Evolutionary conservation across 2,797 vertebrate species (phyloP).

Genomic region (Takifugu ocellatus): DNA sequence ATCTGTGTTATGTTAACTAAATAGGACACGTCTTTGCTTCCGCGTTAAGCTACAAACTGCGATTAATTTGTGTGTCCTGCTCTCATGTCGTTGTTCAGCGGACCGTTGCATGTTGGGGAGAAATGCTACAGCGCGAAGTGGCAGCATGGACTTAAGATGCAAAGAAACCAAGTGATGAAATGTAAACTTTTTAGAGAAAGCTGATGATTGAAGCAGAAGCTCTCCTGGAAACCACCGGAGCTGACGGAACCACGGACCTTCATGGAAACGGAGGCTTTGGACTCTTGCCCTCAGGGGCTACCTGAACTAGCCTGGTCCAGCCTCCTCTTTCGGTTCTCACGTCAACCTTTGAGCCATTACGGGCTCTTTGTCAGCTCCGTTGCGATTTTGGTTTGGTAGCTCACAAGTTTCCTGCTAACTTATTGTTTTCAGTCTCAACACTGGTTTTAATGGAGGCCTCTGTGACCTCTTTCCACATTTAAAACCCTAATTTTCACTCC

Average conservation of each 20-base stretch:
- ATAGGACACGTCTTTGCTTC: not conserved
- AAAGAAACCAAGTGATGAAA: slow-evolving; percentile 64
- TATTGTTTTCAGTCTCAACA: slow-evolving; percentile 82
- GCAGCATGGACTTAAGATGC: slow-evolving; percentile 69
- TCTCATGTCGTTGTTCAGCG: slow-evolving; percentile 43
- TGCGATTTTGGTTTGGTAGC: slow-evolving; percentile 59
- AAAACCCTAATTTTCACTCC: slow-evolving; percentile 47
- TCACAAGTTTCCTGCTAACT: slow-evolving; percentile 74
- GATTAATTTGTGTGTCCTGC: slow-evolving; percentile 11
- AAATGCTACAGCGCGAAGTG: slow-evolving; percentile 56
- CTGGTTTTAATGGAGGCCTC: slow-evolving; percentile 71
- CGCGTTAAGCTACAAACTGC: not conserved
- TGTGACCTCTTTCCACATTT: slow-evolving; percentile 43
- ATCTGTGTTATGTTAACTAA: not conserved
- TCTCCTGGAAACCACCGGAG: slow-evolving; percentile 50
- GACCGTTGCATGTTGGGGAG: slow-evolving; percentile 42
- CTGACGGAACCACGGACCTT: slow-evolving; percentile 62
- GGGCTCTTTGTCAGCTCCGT: slow-evolving; percentile 61
- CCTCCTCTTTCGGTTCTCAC: slow-evolving; percentile 53
- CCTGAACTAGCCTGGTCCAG: slow-evolving; percentile 42
- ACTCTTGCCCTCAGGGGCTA: slow-evolving; percentile 48
- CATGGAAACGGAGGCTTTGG: slow-evolving; percentile 45
- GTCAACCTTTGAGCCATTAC: slow-evolving; percentile 67
- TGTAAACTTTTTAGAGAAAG: slow-evolving; percentile 57
- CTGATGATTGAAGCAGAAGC: slow-evolving; percentile 55